Evolutionary conservation across 2,113 vertebrate species (phyloP).

Genomic region (Hystrix cristata): DNA sequence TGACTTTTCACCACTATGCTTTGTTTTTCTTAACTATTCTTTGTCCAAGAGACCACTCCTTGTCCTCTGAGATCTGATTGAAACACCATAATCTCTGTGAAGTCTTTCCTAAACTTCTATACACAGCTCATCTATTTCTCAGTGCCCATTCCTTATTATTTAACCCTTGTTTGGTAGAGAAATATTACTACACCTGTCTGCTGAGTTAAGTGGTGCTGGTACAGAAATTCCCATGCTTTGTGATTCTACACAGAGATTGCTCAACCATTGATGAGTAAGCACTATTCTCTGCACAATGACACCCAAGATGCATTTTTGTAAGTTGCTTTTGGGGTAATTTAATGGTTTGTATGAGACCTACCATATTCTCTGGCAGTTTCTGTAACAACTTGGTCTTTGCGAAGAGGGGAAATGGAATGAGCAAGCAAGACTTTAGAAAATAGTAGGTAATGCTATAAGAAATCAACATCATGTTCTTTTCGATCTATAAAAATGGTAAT

Average conservation of each 20-base stretch:
- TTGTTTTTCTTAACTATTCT: not conserved
- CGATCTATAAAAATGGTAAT: not conserved
- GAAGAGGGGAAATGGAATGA: not conserved
- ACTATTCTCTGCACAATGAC: not conserved
- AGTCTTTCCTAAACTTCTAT: not conserved
- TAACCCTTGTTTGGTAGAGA: not conserved
- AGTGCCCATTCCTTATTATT: not conserved
- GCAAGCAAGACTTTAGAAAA: not conserved
- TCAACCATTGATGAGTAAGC: not conserved
- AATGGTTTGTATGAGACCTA: not conserved
- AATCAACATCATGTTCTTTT: not conserved
- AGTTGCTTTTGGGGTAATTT: not conserved
- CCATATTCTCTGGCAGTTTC: not conserved
- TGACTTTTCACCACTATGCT: not conserved
- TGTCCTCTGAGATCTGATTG: not conserved
- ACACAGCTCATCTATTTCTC: not conserved
- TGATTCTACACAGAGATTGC: not conserved
- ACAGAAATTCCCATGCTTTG: not conserved
- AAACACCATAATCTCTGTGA: not conserved
- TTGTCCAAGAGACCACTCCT: not conserved
- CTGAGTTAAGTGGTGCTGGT: not conserved
- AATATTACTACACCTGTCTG: not conserved
- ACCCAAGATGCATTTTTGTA: not conserved
- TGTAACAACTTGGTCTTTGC: not conserved
- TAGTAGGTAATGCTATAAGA: not conserved